phyloP scores from a whole-genome alignment of 2,113 vertebrate species.

The Centropristis striata region DNA sequence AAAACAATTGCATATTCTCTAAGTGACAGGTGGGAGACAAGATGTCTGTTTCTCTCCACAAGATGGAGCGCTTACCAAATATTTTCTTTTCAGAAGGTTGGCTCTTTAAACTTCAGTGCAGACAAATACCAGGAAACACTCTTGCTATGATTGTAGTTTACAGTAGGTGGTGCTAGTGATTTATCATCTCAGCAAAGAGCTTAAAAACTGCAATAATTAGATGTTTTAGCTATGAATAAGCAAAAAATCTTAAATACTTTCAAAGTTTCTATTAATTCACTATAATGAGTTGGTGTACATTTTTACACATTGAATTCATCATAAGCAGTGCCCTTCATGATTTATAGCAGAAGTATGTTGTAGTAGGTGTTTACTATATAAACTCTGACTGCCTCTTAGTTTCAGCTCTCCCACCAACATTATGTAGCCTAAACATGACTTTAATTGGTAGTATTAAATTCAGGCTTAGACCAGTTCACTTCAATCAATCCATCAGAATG shows the following conservation, averaged over 20 bases:
- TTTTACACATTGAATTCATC: not conserved
- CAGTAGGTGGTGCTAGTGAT: conserved; percentile 72
- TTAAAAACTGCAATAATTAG: not conserved
- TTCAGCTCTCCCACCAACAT: not conserved
- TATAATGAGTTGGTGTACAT: not conserved
- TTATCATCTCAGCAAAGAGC: not conserved
- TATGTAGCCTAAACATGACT: conserved; percentile 1
- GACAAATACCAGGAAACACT: not conserved
- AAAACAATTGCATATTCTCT: not conserved
- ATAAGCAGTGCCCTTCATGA: not conserved
- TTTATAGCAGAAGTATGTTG: not conserved
- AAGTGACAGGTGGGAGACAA: not conserved
- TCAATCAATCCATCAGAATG: not conserved
- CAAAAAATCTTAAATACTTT: not conserved
- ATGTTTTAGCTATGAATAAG: conserved; percentile 11
- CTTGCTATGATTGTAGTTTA: not conserved
- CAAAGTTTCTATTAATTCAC: conserved; percentile 4
- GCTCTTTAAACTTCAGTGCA: not conserved
- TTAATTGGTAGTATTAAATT: conserved; percentile 26
- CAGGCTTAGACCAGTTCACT: not conserved
- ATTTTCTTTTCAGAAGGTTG: not conserved
- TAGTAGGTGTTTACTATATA: not conserved
- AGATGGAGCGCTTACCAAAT: conserved; percentile 65
- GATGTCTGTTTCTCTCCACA: conserved; percentile 39
- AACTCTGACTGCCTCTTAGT: not conserved